Evolutionary conservation across 2,797 vertebrate genomes (phyloP).

Genomic region (Chiloscyllium punctatum): DNA sequence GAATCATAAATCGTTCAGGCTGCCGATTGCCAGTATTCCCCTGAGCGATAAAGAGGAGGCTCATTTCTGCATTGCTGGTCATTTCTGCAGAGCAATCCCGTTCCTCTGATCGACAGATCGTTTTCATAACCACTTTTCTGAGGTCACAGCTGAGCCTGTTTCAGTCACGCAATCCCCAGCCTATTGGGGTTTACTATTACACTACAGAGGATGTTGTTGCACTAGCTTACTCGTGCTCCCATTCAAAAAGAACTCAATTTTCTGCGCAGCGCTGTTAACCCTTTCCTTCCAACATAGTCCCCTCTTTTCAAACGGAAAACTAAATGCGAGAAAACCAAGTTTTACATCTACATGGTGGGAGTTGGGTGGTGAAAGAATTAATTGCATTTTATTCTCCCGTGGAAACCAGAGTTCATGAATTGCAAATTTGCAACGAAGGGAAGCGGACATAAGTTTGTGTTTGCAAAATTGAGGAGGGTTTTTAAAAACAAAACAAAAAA

Average conservation of each 20-base stretch:
- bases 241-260: slow-evolving; percentile 21
- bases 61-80: slow-evolving; percentile 65
- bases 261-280: slow-evolving; percentile 8
- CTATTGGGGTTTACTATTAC: slow-evolving; percentile 49
- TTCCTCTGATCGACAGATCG: slow-evolving; percentile 67
- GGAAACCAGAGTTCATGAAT: background rate
- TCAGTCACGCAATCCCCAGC: slow-evolving; percentile 75
- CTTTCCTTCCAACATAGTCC: background rate
- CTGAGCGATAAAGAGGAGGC: slow-evolving; percentile 48
- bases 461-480: background rate
- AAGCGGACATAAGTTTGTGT: background rate
- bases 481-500: background rate
- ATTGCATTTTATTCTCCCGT: background rate
- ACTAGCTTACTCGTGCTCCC: background rate
- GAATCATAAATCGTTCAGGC: background rate
- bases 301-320: background rate
- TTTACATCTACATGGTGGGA: background rate
- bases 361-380: background rate
- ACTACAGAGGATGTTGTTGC: slow-evolving; percentile 41
- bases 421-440: no score
- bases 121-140: slow-evolving; percentile 86
- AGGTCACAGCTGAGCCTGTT: slow-evolving; percentile 79
- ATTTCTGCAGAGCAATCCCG: slow-evolving; percentile 49
- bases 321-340: background rate
- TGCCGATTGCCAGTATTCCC: background rate